phyloP scores from a whole-genome alignment of 2,113 vertebrate genomes.

The Seriola quinqueradiata region DNA sequence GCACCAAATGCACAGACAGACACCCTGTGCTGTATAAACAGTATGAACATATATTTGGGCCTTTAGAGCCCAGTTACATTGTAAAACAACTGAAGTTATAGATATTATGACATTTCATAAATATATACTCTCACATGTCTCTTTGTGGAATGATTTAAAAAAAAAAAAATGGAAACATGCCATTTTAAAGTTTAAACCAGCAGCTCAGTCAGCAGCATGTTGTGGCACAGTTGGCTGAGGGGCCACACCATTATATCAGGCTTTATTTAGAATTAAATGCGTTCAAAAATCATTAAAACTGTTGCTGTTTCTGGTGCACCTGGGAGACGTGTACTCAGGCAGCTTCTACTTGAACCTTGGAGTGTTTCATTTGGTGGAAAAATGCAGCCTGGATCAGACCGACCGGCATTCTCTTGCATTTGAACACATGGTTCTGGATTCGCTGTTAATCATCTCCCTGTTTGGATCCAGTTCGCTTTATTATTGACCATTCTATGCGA shows the following conservation, averaged over 20 bases:
- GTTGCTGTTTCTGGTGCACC: neutral
- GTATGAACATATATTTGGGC: no score
- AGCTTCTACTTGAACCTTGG: neutral
- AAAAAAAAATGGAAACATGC: neutral
- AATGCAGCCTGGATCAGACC: neutral
- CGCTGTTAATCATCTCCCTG: neutral
- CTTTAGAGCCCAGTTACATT: no score
- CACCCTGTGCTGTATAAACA: no score
- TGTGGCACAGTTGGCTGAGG: neutral
- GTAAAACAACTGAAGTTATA: no score
- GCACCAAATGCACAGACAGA: no score
- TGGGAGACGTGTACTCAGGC: neutral
- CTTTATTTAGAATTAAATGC: neutral
- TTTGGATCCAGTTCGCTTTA: neutral
- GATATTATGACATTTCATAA: neutral
- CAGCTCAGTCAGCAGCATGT: neutral
- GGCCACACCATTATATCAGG: neutral
- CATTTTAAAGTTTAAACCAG: neutral
- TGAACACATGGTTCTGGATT: neutral
- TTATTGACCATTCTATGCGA: neutral
- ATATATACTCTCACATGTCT: neutral
- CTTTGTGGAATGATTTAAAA: neutral
- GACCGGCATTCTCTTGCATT: neutral
- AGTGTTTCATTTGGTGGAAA: constrained; percentile 8
- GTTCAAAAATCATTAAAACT: neutral